Conservation (phyloP, 2,888 invertebrate genomes). For the Ecdyonurus torrentis region DNA sequence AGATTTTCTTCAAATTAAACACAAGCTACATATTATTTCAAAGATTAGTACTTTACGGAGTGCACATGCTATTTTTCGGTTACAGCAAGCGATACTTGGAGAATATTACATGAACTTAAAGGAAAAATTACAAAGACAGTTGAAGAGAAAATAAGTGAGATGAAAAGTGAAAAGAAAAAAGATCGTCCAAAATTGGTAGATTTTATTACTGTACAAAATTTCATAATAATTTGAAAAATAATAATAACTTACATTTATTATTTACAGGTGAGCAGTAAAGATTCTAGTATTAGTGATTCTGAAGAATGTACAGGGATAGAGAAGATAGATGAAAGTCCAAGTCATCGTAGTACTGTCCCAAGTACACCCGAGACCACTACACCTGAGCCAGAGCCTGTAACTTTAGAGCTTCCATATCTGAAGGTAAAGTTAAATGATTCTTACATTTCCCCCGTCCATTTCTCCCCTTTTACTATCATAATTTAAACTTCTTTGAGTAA, state of each 20-base stretch:
- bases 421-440: not conserved
- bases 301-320: constrained; percentile 29
- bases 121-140: constrained; percentile 62
- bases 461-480: no score
- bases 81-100: constrained; percentile 41
- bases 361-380: not conserved
- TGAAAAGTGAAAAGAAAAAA: constrained; percentile 38
- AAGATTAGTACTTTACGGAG: no score
- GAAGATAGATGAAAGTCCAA: not conserved
- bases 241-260: not conserved
- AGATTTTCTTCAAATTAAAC: no score
- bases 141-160: constrained; percentile 54
- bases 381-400: not conserved
- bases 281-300: constrained; percentile 49
- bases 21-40: no score
- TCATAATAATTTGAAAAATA: not conserved
- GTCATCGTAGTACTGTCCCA: not conserved
- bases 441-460: no score
- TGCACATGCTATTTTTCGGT: no score
- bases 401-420: not conserved
- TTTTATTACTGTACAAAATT: not conserved
- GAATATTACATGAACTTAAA: constrained; percentile 51
- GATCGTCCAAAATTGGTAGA: not conserved
- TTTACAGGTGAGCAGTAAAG: constrained; percentile 17
- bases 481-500: no score